Evolutionary conservation across 2,113 vertebrate genomes (phyloP), one percentile per base, ranked within the genome.

Genomic region (Nannospalax galili): DNA sequence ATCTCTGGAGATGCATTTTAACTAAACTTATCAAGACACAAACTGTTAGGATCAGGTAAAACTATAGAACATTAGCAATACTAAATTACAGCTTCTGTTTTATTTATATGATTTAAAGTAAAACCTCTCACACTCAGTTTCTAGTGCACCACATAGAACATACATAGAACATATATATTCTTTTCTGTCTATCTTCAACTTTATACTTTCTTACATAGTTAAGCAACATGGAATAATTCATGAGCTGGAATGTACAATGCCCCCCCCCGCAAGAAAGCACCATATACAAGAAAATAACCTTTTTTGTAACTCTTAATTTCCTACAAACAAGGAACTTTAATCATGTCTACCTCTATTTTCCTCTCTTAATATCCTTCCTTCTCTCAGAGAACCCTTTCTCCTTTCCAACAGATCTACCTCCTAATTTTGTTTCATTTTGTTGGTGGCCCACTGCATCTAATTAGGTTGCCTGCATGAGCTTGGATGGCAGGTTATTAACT

Each of bases 21-120:
- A 95, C 94, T 37, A 98, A 96, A 62, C 90, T 97, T 97, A 93
- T 96, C 81, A 97, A 98, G 98, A 95, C 91, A 92, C 16, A 97
- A 94, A 94, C 84, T 96, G 65, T 97, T 97, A 97, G 67, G 91
- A 92, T 98, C 90, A 98, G 88, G 97, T 74, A 87, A 91, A 96
- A 97, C 78, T 93, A 86, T 75, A 96, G 40, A 91, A 92, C 73
- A 79, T 95, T 96, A 96, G 88, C 93, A 86, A 94, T 90, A 80
- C 95, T 97, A 97, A 87, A 94, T 97, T 93, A 77, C 40, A 85
- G 73, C 60, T 95, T 95, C 81, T 81, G 45, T 98, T 98, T 98
- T 94, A 95, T 92, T 62, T 8, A 4, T 87, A 81, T 91, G 35
- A 8, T 96, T 97, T 96, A 93, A 95, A 97, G 78, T 62, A 86